Evolutionary conservation across 2,113 vertebrate genomes (phyloP), one percentile per base, ranked within the genome.

Genomic region (Bos javanicus): DNA sequence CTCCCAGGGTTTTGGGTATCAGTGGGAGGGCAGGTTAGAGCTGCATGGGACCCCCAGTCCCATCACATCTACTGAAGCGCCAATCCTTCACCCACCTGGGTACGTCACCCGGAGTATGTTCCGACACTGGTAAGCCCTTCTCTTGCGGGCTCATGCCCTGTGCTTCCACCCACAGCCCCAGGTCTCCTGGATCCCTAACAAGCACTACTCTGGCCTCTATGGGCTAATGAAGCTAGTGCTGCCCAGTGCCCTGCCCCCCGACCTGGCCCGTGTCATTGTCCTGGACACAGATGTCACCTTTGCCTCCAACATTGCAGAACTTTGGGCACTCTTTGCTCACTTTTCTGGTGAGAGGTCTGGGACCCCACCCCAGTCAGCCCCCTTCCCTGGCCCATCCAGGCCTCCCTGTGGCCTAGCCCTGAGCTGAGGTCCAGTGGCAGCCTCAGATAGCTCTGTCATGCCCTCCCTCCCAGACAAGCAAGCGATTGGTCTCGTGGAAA

Each of bases 221-320:
- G 99, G 99, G 92, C 98, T 99, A 95, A 99, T 99, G 99, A 99
- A 99, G 98, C 99, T 99, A 86, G 99, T 99, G 0, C 99, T 99
- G 81, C 99, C 99, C 92, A 99, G 99, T 93, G 99, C 99, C 5
- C 98, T 99, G 95, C 99, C 99, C 76, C 98, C 99, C 62, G 98
- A 99, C 98, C 99, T 99, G 97, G 98, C 99, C 33, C 99, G 99
- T 60, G 99, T 99, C 99, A 99, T 99, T 39, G 99, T 99, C 98
- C 98, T 99, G 97, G 99, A 99, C 98, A 99, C 99, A 0, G 99
- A 99, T 98, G 99, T 99, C 98, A 99, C 99, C 98, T 99, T 99
- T 1, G 99, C 99, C 95, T 99, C 99, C 0, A 99, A 99, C 98
- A 99, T 99, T 8, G 99, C 99, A 0, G 99, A 99, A 97, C 99